phyloP scores from a whole-genome alignment of 2,797 vertebrate species.

The Cossypha niveicapilla region DNA sequence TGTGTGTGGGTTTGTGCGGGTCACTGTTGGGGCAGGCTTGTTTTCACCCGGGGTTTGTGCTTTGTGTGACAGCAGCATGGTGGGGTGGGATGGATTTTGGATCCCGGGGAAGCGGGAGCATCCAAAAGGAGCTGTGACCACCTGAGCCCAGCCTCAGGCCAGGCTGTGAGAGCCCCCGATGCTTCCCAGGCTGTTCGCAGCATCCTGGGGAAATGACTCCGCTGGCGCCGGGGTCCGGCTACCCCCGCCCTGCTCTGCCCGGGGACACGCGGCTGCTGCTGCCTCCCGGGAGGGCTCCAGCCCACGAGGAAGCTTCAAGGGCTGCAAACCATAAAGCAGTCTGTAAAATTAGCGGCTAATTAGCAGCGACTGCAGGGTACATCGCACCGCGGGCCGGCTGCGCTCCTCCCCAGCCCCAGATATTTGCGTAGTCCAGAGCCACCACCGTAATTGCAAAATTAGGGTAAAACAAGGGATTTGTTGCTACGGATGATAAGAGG shows the following conservation, averaged over 20 bases:
- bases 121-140: background rate
- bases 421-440: background rate
- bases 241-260: accelerated
- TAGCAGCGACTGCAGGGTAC: background rate
- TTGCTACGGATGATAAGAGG: background rate
- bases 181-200: background rate
- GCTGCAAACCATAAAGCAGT: background rate
- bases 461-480: background rate
- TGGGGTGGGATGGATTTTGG: accelerated
- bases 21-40: accelerated
- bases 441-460: background rate
- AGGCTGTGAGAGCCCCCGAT: accelerated
- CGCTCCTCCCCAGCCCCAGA: background rate
- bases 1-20: accelerated
- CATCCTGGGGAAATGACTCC: accelerated
- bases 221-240: background rate
- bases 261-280: background rate
- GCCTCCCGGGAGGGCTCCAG: background rate
- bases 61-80: accelerated
- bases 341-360: slow-evolving; percentile 53
- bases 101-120: background rate
- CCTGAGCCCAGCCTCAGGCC: background rate
- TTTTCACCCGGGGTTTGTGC: background rate
- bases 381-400: background rate
- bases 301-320: background rate